Conservation (phyloP, 2,113 vertebrate genomes). For the Abramis brama region DNA sequence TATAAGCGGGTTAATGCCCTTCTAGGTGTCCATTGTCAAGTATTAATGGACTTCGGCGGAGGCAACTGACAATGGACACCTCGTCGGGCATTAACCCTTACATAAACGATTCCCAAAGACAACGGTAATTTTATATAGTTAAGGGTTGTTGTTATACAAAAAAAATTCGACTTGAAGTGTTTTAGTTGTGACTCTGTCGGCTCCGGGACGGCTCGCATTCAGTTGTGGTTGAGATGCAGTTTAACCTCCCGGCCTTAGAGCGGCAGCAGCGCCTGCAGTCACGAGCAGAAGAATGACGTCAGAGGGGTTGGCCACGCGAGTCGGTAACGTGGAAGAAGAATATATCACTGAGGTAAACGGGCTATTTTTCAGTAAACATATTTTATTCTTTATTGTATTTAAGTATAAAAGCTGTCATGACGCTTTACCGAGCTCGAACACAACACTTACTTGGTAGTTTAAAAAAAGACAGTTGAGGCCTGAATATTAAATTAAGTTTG, state of each 20-base stretch:
- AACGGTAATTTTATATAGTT: not conserved
- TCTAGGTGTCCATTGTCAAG: too few species aligned
- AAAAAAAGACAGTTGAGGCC: not conserved
- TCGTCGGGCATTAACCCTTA: too few species aligned
- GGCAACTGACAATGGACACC: too few species aligned
- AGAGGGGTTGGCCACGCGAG: not conserved
- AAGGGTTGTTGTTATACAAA: too few species aligned
- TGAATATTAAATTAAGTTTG: not conserved
- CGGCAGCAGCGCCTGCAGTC: not conserved
- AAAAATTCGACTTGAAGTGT: too few species aligned
- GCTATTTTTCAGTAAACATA: not conserved
- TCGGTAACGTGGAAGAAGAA: slow-evolving; percentile 1
- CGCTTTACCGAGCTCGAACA: not conserved
- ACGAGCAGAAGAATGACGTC: not conserved
- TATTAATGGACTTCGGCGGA: too few species aligned
- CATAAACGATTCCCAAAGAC: not conserved
- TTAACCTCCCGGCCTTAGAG: not conserved
- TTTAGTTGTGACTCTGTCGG: too few species aligned
- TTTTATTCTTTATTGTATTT: not conserved
- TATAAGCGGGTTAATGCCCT: too few species aligned
- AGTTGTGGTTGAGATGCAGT: not conserved
- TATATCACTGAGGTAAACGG: not conserved
- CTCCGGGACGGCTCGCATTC: too few species aligned
- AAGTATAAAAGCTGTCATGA: not conserved
- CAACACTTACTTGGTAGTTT: too few species aligned